Base-by-base conservation (phyloP, 2,113 vertebrate species). In the Eulemur rufifrons region DNA sequence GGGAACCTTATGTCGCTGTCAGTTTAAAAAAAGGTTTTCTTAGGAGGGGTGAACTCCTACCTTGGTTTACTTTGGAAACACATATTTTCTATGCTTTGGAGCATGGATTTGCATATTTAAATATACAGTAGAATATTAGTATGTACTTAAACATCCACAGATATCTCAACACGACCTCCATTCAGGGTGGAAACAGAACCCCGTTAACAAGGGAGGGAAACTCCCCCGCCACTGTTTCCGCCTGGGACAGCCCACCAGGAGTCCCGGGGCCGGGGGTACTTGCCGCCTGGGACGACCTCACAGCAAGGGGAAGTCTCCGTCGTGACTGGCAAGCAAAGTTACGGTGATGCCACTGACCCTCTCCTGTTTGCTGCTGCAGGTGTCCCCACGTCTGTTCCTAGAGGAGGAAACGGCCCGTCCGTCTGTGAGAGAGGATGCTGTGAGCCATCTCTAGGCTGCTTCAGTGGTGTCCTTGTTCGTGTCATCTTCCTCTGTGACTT, bases 391-490 rank as follows among this genome's bases (percentile, higher is more conserved):
- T 3, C 17, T 17, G 2, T 23, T 21, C 25, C 14, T 15, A 20
- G 78, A 21, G 34, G 29, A 71, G 14, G 8, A 69, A 4, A 5
- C 0, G 6, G 42, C 42, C 23, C 5, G 1, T 15, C 8, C 45
- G 61, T 12, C 56, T 18, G 5, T 17, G 4, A 13, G 32, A 21
- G 18, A 3, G 0, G 10, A 1, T 0, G 6, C 13, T 6, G 1
- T 2, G 21, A 7, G 3, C 47, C 29, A 1, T 5, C 0, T 4
- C 59, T 3, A 0, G 2, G 3, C 8, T 15, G 6, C 13, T 1
- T 61, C 23, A 0, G 0, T 3, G 9, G 9, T 6, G 1, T 2
- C 39, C 3, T 2, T 8, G 29, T 37, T 34, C 5, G 5, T 11
- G 2, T 3, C 34, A 18, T 52, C 59, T 56, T 63, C 18, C 29